Conservation (phyloP, 2,888 invertebrate species). For the Leptinotarsa juncta region DNA sequence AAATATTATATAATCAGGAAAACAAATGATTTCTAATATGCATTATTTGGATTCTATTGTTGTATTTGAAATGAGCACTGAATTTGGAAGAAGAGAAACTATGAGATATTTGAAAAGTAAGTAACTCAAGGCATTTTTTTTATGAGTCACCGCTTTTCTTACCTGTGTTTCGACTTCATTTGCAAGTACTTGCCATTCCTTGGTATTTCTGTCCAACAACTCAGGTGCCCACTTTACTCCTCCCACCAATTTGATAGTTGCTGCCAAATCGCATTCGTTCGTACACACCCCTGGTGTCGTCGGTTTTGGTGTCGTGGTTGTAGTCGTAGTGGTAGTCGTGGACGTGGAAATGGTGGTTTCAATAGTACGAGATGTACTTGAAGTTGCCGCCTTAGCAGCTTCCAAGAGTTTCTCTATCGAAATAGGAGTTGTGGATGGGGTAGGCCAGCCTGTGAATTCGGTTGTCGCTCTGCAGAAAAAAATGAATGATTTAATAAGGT, state of each 20-base stretch:
- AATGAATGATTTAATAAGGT: background rate
- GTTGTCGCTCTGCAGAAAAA: slow-evolving; percentile 77
- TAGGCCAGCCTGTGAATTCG: slow-evolving; percentile 92
- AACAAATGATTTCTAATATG: too few relatives aligned
- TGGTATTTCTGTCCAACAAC: slow-evolving; percentile 85
- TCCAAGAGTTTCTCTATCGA: slow-evolving; percentile 85
- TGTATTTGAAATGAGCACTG: too few relatives aligned
- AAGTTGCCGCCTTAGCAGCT: slow-evolving; percentile 73
- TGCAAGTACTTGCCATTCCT: slow-evolving; percentile 87
- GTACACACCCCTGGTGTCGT: slow-evolving; percentile 84
- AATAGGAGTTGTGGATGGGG: slow-evolving; percentile 87
- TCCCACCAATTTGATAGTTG: slow-evolving; percentile 85
- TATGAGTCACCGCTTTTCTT: slow-evolving; percentile 41
- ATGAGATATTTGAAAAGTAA: too few relatives aligned
- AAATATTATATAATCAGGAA: too few relatives aligned
- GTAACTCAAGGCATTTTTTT: too few relatives aligned
- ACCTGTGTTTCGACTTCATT: slow-evolving; percentile 86
- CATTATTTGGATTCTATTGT: too few relatives aligned
- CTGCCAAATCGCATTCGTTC: slow-evolving; percentile 85
- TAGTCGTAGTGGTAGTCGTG: slow-evolving; percentile 77
- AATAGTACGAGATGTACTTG: slow-evolving; percentile 66
- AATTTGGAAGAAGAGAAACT: too few relatives aligned
- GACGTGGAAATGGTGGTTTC: slow-evolving; percentile 66
- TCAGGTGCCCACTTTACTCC: slow-evolving; percentile 89
- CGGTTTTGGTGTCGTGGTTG: slow-evolving; percentile 76